Evolutionary conservation across 1,140 invertebrate genomes (phyloP).

Genomic region (Sesamia nonagrioides): DNA sequence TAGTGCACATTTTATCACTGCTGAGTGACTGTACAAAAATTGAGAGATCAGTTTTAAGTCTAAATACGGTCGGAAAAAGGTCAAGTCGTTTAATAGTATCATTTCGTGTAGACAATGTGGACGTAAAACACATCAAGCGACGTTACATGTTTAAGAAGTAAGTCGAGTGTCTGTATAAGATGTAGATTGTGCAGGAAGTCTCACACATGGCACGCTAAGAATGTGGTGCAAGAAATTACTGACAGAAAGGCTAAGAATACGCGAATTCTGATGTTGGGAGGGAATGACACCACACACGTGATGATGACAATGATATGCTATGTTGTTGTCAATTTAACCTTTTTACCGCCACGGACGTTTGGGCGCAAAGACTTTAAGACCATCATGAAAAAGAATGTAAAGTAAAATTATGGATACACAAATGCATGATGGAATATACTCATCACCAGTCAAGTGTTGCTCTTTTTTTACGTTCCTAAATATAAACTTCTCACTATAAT

Average conservation of each 20-base stretch:
- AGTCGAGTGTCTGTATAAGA: conserved; percentile 12
- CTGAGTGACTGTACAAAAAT: no score
- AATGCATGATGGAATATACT: not conserved
- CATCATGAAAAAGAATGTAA: not conserved
- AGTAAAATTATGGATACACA: not conserved
- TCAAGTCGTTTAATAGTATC: no score
- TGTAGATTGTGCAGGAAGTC: not conserved
- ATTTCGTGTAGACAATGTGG: not conserved
- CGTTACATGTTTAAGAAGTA: not conserved
- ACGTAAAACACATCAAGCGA: not conserved
- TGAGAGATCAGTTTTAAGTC: no score
- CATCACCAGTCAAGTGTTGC: not conserved
- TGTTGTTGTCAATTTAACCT: conserved; percentile 1
- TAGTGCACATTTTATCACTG: no score
- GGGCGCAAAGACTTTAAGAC: not conserved
- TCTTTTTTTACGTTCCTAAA: not conserved
- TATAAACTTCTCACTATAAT: not conserved
- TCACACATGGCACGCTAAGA: not conserved
- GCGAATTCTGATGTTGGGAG: conserved; percentile 46
- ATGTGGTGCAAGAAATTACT: not conserved
- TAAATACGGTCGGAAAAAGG: no score
- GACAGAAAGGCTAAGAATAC: conserved; percentile 9
- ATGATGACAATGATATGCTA: conserved; percentile 1
- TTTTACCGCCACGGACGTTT: conserved; percentile 10
- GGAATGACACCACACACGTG: conserved; percentile 14